Conservation (phyloP, 2,888 invertebrate species). For the Aphidoletes aphidimyza region DNA sequence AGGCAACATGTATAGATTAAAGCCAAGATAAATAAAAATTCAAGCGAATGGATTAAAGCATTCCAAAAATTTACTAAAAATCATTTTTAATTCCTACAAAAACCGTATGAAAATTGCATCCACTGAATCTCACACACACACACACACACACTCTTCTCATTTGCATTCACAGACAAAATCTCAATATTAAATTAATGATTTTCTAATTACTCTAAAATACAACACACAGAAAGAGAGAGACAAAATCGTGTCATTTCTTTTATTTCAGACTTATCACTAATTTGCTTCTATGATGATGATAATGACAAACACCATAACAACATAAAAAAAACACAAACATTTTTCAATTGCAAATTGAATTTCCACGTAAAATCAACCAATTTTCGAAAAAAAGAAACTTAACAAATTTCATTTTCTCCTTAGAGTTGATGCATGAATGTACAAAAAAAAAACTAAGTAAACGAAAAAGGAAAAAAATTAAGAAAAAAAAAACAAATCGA, state of each 20-base stretch:
- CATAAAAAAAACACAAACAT: background rate
- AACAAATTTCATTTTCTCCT: background rate
- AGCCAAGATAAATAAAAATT: too few relatives aligned
- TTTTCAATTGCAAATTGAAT: slow-evolving; percentile 35
- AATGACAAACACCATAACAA: background rate
- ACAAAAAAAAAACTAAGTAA: background rate
- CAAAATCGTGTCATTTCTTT: background rate
- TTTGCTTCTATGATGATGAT: background rate
- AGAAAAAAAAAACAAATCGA: slow-evolving; percentile 7
- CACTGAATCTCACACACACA: background rate
- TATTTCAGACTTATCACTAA: background rate
- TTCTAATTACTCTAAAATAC: background rate
- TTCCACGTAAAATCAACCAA: background rate
- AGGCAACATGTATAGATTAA: slow-evolving; percentile 30
- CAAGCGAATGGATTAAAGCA: background rate
- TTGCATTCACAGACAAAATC: too few relatives aligned
- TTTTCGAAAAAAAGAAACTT: background rate
- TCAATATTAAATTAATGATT: too few relatives aligned
- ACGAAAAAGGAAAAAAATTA: background rate
- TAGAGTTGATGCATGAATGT: slow-evolving; percentile 19
- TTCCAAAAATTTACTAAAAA: background rate
- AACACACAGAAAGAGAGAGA: background rate
- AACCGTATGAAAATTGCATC: background rate
- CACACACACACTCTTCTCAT: too few relatives aligned
- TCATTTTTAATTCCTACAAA: slow-evolving; percentile 10